A percentile compares a stretch with the other conserved stretches of the same genome.
phyloP scores from a whole-genome alignment of 2,113 vertebrate genomes.

The Pedionomus torquatus region DNA sequence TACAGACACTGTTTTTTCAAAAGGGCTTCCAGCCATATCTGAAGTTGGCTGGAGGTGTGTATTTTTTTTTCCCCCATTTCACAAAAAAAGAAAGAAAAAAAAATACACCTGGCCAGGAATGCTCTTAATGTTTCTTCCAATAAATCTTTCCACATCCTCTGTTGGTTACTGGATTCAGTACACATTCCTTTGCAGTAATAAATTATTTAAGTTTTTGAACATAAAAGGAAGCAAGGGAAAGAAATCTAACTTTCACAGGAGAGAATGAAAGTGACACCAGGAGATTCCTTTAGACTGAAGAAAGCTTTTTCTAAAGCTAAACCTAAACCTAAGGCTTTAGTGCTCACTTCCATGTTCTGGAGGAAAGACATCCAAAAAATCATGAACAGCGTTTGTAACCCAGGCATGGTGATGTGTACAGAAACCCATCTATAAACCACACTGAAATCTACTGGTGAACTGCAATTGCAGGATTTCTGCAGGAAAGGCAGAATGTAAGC shows the following conservation, averaged over 20 bases:
- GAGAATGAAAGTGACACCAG: slow-evolving; percentile 3
- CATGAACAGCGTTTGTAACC: neutral
- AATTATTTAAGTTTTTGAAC: slow-evolving; percentile 57
- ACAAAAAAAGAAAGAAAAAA: slow-evolving; percentile 9
- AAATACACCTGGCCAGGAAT: slow-evolving; percentile 62
- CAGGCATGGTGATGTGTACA: neutral
- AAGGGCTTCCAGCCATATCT: slow-evolving; percentile 47
- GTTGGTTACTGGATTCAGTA: slow-evolving; percentile 52
- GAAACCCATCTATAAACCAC: neutral
- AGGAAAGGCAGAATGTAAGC: neutral
- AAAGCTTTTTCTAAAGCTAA: slow-evolving; percentile 5
- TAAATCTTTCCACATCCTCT: slow-evolving; percentile 66
- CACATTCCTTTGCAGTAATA: slow-evolving; percentile 51
- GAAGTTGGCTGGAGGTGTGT: slow-evolving; percentile 13
- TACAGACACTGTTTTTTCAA: neutral
- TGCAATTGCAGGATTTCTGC: no score
- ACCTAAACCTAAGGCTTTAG: neutral
- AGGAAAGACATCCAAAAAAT: neutral
- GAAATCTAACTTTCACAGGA: slow-evolving; percentile 48
- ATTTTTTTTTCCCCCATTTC: neutral
- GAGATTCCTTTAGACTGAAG: slow-evolving; percentile 24
- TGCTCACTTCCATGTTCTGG: neutral
- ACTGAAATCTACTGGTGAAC: neutral
- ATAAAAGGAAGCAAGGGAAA: slow-evolving; percentile 56
- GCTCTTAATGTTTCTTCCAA: slow-evolving; percentile 47